A percentile compares a stretch with the other conserved stretches of the same genome.
phyloP scores from a whole-genome alignment of 2,888 invertebrate genomes.

The Silvanus unidentatus region DNA sequence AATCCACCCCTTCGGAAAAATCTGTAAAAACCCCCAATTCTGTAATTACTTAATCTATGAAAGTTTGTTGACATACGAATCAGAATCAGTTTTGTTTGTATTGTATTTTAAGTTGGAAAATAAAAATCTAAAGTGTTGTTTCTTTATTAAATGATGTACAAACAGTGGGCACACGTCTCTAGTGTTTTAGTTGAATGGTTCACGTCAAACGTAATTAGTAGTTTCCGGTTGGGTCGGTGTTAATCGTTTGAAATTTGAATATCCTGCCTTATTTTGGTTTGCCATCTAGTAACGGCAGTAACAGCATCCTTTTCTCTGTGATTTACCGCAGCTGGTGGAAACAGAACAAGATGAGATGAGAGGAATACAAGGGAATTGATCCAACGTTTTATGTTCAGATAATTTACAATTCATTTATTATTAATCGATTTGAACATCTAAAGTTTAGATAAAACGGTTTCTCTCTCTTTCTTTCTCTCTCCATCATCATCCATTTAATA shows the following conservation, averaged over 20 bases:
- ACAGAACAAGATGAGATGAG: constrained; percentile 1
- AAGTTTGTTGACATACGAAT: too few relatives aligned
- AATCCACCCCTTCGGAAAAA: too few relatives aligned
- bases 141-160: constrained; percentile 13
- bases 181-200: constrained; percentile 41
- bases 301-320: constrained; percentile 25
- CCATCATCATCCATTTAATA: too few relatives aligned
- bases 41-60: too few relatives aligned
- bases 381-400: constrained; percentile 2
- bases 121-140: too few relatives aligned
- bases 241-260: constrained; percentile 46
- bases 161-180: constrained; percentile 37
- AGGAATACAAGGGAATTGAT: too few relatives aligned
- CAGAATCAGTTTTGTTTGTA: too few relatives aligned
- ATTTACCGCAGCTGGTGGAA: constrained; percentile 25
- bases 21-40: too few relatives aligned
- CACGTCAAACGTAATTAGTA: constrained; percentile 45
- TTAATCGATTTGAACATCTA: constrained; percentile 23
- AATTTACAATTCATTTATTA: constrained; percentile 27
- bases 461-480: not conserved
- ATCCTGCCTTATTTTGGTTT: constrained; percentile 44
- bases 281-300: constrained; percentile 26
- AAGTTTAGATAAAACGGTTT: not conserved
- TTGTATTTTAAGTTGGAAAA: too few relatives aligned
- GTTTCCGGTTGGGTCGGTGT: constrained; percentile 43